Base-by-base conservation (phyloP, 2,888 invertebrate genomes). In the Diogma glabrata region DNA sequence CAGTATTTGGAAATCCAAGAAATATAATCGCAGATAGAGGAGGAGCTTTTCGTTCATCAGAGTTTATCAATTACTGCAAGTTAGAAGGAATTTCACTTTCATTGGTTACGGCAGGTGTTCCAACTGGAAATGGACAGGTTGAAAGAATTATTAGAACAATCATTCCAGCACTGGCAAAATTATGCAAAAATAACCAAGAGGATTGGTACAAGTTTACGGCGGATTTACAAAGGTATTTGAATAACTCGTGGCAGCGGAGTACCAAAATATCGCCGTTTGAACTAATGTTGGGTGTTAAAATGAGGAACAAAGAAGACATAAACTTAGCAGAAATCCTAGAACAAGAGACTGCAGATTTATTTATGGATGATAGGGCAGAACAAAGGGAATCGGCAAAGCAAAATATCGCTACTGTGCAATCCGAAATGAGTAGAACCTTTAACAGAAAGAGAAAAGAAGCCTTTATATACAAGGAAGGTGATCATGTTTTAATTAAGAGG, bases 91-190 rank as follows among this genome's bases (percentile, higher is more conserved):
- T 55, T 4, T 48, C 47, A 24, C 48, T 53, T 46, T 36, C 50
- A 9, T 43, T 17, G 20, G 47, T 36, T 12, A 54, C 54, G 23
- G 53, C 56, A 26, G 48, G 50, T 5, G 51, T 55, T 10, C 51
- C 55, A 23, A 47, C 52, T 6, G 55, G 55, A 12, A 58, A 58
- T 23, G 56, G 56, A 2, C 54, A 57, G 26, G 52, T 56, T 10
- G 56, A 55, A 51, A 38, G 55, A 19, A 46, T 54, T 14, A 54
- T 54, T 45, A 46, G 50, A 16, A 38, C 40, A 1, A 49, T 54
- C 16, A 22, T 55, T 20, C 38, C 53, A 12, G 47, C 52, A 4
- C 40, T 57, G 19, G 20, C 56, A 3, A 55, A 56, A 30, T 28
- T 57, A 14, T 54, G 53, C 20, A 30, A 47, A 30, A 52, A 53